Evolutionary conservation across 1,140 invertebrate species (phyloP).

Genomic region (Zophobas morio): DNA sequence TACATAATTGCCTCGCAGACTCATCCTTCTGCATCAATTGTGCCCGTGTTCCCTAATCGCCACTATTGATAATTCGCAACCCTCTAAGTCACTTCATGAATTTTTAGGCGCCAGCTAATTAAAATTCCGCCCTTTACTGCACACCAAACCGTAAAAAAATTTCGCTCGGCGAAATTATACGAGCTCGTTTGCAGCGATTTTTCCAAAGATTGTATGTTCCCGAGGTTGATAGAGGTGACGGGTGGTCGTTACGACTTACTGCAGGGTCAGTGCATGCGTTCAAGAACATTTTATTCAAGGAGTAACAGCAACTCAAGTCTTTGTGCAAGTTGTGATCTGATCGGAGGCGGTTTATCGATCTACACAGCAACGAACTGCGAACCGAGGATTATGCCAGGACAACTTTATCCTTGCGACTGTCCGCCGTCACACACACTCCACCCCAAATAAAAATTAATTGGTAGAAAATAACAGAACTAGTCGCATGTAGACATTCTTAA

Average conservation of each 20-base stretch:
- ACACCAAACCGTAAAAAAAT: conserved; percentile 4
- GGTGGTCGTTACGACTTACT: conserved; percentile 34
- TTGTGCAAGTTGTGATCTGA: conserved; percentile 41
- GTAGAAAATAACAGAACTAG: conserved; percentile 26
- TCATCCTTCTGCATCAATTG: conserved; percentile 41
- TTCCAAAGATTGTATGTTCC: conserved; percentile 1
- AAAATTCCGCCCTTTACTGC: conserved; percentile 4
- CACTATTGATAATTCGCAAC: conserved; percentile 38
- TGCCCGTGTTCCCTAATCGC: conserved; percentile 19
- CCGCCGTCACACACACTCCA: conserved; percentile 42
- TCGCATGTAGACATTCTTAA: no score
- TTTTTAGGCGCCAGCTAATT: conserved; percentile 11
- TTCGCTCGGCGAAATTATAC: not conserved
- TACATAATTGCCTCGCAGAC: not conserved
- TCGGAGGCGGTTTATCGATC: conserved; percentile 49
- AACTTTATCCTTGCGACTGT: conserved; percentile 50
- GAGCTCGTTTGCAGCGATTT: not conserved
- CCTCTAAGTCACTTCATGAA: not conserved
- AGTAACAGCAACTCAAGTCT: conserved; percentile 45
- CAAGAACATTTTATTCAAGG: conserved; percentile 36
- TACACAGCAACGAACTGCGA: conserved; percentile 37
- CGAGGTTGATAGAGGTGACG: not conserved
- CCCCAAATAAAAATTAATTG: conserved; percentile 44
- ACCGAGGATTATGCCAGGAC: conserved; percentile 45
- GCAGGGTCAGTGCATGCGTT: conserved; percentile 8